phyloP scores from a whole-genome alignment of 2,113 vertebrate genomes.

The Heliornis fulica region DNA sequence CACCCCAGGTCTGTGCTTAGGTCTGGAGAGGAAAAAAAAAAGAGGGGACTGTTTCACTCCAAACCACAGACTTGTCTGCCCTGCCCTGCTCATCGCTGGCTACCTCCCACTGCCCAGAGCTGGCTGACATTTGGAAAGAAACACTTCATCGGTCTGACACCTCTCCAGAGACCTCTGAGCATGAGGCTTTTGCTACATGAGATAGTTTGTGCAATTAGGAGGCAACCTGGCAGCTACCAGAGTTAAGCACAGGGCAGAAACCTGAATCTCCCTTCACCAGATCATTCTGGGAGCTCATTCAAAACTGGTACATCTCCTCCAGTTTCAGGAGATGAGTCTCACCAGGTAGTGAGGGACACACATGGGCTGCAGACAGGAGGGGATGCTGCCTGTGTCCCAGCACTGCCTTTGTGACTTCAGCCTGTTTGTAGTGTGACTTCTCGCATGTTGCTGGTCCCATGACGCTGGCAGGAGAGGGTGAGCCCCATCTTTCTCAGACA shows the following conservation, averaged over 20 bases:
- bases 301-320: background rate
- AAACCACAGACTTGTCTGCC: constrained; percentile 5
- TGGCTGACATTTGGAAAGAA: constrained; percentile 49
- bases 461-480: background rate
- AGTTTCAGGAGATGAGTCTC: background rate
- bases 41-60: background rate
- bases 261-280: background rate
- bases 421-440: accelerated
- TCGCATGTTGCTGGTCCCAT: accelerated
- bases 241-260: background rate
- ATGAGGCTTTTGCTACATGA: background rate
- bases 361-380: accelerated
- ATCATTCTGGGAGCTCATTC: background rate
- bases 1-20: background rate
- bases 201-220: background rate
- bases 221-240: background rate
- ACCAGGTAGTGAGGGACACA: background rate
- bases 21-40: background rate
- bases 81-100: background rate
- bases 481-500: background rate
- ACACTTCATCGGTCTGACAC: constrained; percentile 29
- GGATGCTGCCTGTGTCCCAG: background rate
- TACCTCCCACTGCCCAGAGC: background rate
- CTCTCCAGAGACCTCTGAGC: constrained; percentile 12
- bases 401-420: background rate